Evolutionary conservation across 2,113 vertebrate genomes (phyloP).

Genomic region (Lepidothrix coronata): DNA sequence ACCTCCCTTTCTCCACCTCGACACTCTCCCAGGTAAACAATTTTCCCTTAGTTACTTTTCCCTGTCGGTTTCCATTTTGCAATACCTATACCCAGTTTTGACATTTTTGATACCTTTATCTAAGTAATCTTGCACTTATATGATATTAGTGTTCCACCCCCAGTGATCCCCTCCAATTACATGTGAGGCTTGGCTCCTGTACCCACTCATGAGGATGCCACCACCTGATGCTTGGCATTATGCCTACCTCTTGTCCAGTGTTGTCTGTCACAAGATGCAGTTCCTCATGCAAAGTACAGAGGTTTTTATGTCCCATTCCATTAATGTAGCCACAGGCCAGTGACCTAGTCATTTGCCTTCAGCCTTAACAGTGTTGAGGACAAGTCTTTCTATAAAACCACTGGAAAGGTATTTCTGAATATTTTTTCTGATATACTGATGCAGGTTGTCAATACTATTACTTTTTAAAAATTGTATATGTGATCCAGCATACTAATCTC

Average conservation of each 20-base stretch:
- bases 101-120: background rate
- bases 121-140: background rate
- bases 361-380: background rate
- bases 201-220: background rate
- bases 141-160: background rate
- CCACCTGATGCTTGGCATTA: background rate
- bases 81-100: background rate
- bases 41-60: background rate
- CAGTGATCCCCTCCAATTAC: fast-evolving
- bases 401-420: background rate
- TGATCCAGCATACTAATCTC: background rate
- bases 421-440: background rate
- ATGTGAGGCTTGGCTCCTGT: background rate
- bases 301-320: fast-evolving
- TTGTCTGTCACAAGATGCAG: background rate
- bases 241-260: fast-evolving
- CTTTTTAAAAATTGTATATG: background rate
- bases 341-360: background rate
- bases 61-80: background rate
- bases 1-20: background rate
- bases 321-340: too few relatives aligned
- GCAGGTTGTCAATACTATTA: background rate
- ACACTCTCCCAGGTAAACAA: background rate
- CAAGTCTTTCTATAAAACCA: background rate
- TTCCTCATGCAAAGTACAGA: background rate